These are phyloP conservation scores for Ormyrus pomaceus DNA, from an alignment of 2,888 invertebrate genomes.

Conservation along the genomic window DNA sequence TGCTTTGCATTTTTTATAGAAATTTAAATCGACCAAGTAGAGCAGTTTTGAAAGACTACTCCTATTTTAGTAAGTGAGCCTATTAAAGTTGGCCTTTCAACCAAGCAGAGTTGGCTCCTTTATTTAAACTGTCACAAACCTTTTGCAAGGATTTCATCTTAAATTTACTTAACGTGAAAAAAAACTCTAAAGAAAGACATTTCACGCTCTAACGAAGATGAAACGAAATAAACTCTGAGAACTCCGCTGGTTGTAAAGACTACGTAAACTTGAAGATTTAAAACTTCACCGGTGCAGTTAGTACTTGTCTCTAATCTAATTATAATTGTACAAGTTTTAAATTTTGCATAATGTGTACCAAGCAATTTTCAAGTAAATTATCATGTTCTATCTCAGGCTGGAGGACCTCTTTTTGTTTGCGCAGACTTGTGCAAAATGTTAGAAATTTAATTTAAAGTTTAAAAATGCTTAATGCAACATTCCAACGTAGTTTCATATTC, in stretches of 20 bases:
- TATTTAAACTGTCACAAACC: background rate
- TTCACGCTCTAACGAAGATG: conserved; percentile 37
- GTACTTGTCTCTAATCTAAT: background rate
- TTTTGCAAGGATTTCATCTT: conserved; percentile 1
- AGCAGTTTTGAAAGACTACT: no score
- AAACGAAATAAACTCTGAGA: conserved; percentile 30
- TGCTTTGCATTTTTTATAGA: no score
- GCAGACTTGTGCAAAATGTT: no score
- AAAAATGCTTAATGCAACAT: no score
- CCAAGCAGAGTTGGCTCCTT: background rate
- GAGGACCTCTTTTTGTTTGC: no score
- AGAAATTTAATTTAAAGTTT: no score
- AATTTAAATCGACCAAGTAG: no score
- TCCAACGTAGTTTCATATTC: no score
- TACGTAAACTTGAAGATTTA: conserved; percentile 17
- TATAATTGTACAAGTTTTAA: conserved; percentile 2
- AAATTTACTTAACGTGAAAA: background rate
- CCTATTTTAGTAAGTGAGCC: background rate
- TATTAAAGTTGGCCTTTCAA: conserved; percentile 2
- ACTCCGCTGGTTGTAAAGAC: conserved; percentile 3
- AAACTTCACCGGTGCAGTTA: background rate
- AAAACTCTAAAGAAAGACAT: conserved; percentile 25
- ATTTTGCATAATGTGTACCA: background rate
- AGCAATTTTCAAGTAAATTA: background rate
- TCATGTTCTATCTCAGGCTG: background rate